Conservation (phyloP, 2,113 vertebrate species). For the Chaetops frenatus region DNA sequence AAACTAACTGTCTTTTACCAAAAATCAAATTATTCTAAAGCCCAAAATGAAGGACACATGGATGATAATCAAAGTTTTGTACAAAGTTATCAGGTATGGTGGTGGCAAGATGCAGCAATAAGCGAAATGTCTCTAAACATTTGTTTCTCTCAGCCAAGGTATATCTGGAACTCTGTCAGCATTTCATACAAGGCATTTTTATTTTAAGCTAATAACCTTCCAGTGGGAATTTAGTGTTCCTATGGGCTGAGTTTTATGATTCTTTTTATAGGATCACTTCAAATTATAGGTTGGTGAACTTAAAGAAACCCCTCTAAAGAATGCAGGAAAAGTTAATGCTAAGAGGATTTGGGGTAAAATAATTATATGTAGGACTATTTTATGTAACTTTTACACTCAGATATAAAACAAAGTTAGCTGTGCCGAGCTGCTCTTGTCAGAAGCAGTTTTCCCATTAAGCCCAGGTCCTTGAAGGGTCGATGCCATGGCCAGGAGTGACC, state of each 20-base stretch:
- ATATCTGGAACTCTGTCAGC: slow-evolving; percentile 13
- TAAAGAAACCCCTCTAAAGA: slow-evolving; percentile 67
- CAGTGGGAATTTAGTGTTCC: slow-evolving; percentile 65
- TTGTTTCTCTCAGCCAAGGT: background rate
- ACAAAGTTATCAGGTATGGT: background rate
- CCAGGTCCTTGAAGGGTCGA: background rate
- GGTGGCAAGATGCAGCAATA: background rate
- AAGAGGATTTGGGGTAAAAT: slow-evolving; percentile 16
- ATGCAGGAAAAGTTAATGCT: slow-evolving; percentile 52
- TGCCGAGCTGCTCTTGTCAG: background rate
- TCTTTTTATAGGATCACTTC: slow-evolving; percentile 69
- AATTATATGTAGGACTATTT: background rate
- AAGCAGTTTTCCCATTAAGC: background rate
- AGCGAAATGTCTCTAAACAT: background rate
- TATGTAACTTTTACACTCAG: background rate
- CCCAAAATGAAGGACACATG: background rate
- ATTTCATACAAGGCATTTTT: slow-evolving; percentile 66
- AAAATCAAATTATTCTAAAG: background rate
- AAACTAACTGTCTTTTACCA: background rate
- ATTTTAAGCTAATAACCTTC: slow-evolving; percentile 71
- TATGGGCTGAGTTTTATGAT: slow-evolving; percentile 64
- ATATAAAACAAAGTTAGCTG: slow-evolving; percentile 9
- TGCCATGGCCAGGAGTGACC: fast-evolving
- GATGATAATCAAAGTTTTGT: background rate
- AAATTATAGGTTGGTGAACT: slow-evolving; percentile 75